phyloP scores from a whole-genome alignment of 2,888 invertebrate species.

The Phasia obesa region DNA sequence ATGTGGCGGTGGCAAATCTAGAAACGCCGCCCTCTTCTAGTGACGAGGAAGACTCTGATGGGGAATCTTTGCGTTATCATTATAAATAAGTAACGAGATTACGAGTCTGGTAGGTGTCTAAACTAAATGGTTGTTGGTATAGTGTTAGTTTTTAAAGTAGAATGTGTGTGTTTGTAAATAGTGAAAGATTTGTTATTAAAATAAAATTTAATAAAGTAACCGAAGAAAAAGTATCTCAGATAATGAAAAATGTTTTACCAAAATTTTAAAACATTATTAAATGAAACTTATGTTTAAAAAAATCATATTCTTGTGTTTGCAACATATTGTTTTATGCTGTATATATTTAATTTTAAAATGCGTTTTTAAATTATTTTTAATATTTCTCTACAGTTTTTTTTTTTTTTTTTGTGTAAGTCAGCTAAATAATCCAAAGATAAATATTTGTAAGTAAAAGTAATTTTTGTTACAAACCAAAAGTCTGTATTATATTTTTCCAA shows the following conservation, averaged over 20 bases:
- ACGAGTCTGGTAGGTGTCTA: neutral
- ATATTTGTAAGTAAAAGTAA: conserved; percentile 11
- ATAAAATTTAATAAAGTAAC: neutral
- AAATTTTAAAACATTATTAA: neutral
- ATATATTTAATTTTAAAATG: too few species aligned
- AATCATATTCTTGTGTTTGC: too few species aligned
- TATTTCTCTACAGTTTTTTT: neutral
- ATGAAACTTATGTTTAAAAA: neutral
- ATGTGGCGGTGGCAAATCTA: conserved; percentile 91
- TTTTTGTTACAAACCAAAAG: conserved; percentile 31
- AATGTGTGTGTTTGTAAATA: conserved; percentile 34
- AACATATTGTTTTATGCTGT: too few species aligned
- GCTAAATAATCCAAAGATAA: conserved; percentile 69
- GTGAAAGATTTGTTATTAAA: neutral
- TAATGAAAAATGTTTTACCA: neutral
- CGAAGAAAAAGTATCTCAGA: neutral
- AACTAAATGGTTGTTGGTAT: conserved; percentile 38
- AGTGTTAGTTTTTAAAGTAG: neutral
- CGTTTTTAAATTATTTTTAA: too few species aligned
- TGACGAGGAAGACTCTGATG: conserved; percentile 84
- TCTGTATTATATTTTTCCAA: conserved; percentile 62
- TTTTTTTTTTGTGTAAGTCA: conserved; percentile 17
- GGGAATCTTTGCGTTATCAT: conserved; percentile 78
- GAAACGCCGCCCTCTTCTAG: conserved; percentile 95
- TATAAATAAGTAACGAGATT: conserved; percentile 74